Evolutionary conservation across 2,113 vertebrate species (phyloP).

Genomic region (Prunella fulvescens): DNA sequence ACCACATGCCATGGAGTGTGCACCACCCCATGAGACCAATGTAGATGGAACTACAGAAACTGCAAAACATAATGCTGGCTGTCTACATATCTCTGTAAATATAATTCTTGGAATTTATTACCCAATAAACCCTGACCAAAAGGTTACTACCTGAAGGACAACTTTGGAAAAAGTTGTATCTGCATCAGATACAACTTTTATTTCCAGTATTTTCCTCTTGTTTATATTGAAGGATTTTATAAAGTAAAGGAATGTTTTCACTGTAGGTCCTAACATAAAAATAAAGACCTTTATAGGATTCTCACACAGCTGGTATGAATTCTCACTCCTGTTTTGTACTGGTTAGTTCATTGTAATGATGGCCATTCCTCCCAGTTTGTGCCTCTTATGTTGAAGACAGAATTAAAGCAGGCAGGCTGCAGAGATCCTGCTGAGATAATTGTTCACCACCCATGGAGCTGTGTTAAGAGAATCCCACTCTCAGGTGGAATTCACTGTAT

Average conservation of each 20-base stretch:
- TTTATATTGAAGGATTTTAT: not conserved
- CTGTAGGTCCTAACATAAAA: not conserved
- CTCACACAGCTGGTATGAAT: not conserved
- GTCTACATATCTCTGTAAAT: not conserved
- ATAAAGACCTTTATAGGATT: not conserved
- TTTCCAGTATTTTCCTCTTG: not conserved
- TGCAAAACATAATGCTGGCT: not conserved
- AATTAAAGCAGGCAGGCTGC: not conserved
- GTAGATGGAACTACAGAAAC: not conserved
- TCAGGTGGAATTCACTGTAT: not conserved
- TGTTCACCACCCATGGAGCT: not conserved
- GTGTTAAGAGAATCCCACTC: not conserved
- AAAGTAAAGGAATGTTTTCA: not conserved
- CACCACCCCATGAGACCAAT: not conserved
- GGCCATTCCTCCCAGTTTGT: not conserved
- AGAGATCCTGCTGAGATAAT: not conserved
- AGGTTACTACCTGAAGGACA: not conserved
- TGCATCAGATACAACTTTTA: not conserved
- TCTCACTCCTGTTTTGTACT: not conserved
- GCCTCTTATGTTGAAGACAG: not conserved
- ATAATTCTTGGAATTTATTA: conserved; percentile 24
- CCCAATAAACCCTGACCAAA: conserved; percentile 22
- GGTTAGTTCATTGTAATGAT: not conserved
- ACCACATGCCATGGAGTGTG: not conserved
- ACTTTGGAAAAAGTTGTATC: not conserved